A percentile compares a stretch with the other conserved stretches of the same genome.
Conservation (phyloP, 2,888 invertebrate species). For the Aspidiotus rigidus region DNA sequence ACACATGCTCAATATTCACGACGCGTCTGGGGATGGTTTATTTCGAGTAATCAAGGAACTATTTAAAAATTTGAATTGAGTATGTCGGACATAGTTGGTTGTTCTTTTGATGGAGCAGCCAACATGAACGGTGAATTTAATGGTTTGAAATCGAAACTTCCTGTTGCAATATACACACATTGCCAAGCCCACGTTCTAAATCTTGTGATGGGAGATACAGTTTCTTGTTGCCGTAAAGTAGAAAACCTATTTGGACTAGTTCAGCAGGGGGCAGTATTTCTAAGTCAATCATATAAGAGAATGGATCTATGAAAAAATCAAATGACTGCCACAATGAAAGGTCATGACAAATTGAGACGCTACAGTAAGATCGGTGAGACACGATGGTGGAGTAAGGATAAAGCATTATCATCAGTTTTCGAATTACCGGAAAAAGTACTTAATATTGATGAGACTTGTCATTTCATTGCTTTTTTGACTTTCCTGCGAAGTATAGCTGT, state of each 20-base stretch:
- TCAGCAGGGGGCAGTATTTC: constrained; percentile 12
- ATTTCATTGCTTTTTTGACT: constrained; percentile 1
- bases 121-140: constrained; percentile 33
- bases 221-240: not conserved
- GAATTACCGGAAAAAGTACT: constrained; percentile 3
- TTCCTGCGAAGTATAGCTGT: constrained; percentile 6
- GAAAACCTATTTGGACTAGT: constrained; percentile 19
- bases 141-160: constrained; percentile 20
- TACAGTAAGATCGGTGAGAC: constrained; percentile 26
- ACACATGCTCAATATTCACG: too few species aligned
- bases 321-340: constrained; percentile 13
- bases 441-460: not conserved
- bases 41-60: constrained; percentile 5
- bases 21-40: too few species aligned
- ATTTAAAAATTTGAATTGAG: constrained; percentile 26
- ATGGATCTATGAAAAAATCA: constrained; percentile 16
- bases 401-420: constrained; percentile 25
- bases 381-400: constrained; percentile 28
- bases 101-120: constrained; percentile 34
- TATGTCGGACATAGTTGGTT: constrained; percentile 27
- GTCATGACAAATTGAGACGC: constrained; percentile 13
- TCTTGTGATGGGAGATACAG: constrained; percentile 3
- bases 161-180: constrained; percentile 13
- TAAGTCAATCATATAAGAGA: constrained; percentile 21
- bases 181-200: constrained; percentile 20